Percentiles rank a stretch among this genome's conserved stretches.
phyloP scores from a whole-genome alignment of 2,888 invertebrate genomes.

The Rhingia campestris region DNA sequence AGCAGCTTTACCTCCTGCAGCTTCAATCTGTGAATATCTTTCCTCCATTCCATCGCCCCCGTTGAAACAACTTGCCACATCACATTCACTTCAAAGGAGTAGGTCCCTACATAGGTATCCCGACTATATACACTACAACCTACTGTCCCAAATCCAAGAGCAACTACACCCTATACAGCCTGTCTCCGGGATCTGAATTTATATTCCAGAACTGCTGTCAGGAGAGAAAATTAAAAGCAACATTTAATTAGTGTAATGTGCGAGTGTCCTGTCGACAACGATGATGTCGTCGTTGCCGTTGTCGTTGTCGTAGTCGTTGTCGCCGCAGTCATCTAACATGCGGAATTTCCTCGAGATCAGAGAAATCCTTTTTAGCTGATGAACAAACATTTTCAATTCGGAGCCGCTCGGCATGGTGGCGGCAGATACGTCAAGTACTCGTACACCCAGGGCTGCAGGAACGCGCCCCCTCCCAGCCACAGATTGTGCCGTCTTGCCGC shows the following conservation, averaged over 20 bases:
- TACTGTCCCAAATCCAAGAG: conserved; percentile 38
- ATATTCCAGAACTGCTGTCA: conserved; percentile 59
- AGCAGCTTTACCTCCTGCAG: not conserved
- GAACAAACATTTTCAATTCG: conserved; percentile 56
- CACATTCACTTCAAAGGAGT: conserved; percentile 38
- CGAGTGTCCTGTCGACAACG: conserved; percentile 68
- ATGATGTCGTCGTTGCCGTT: conserved; percentile 62
- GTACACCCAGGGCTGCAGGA: not conserved
- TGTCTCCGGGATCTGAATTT: conserved; percentile 62
- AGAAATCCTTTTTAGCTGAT: conserved; percentile 72
- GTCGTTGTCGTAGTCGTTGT: conserved; percentile 17
- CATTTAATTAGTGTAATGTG: conserved; percentile 74
- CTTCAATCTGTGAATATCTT: conserved; percentile 1
- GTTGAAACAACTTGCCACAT: conserved; percentile 19
- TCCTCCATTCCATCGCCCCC: conserved; percentile 5
- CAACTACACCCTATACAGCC: conserved; percentile 5
- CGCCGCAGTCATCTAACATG: conserved; percentile 59
- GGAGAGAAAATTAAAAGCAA: conserved; percentile 70
- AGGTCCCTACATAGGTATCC: not conserved
- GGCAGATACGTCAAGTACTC: not conserved
- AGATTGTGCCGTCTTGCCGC: conserved; percentile 32
- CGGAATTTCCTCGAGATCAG: conserved; percentile 58
- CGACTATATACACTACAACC: too few relatives aligned
- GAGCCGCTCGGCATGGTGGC: conserved; percentile 4
- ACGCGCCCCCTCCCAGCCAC: not conserved